These are phyloP conservation scores for Uropsilus gracilis DNA, from an alignment of 2,113 vertebrate genomes.

Conservation along the genomic window DNA sequence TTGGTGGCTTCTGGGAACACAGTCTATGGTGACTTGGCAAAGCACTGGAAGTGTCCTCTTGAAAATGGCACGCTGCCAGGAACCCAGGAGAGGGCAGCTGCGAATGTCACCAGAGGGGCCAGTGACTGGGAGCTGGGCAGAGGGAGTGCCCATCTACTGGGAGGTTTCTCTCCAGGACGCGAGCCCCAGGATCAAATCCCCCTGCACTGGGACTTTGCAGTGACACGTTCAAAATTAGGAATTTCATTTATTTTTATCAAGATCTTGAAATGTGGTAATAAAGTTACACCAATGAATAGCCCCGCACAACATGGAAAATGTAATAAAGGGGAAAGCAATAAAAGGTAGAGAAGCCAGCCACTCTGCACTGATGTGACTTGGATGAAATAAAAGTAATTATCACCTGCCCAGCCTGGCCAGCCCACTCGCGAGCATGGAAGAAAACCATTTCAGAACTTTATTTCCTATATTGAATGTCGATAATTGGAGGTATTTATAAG, in stretches of 20 bases:
- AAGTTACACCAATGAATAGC: conserved; percentile 59
- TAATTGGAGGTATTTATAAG: conserved; percentile 79
- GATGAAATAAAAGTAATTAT: conserved; percentile 79
- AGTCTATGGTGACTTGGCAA: background rate
- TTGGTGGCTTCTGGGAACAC: background rate
- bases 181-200: background rate
- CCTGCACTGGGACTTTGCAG: background rate
- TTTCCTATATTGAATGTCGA: conserved; percentile 75
- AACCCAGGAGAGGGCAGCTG: background rate
- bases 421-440: background rate
- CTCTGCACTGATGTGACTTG: background rate
- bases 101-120: background rate
- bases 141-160: no score
- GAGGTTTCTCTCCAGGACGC: background rate
- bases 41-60: background rate
- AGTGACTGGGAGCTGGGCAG: background rate
- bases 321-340: conserved; percentile 63
- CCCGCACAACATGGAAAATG: conserved; percentile 32
- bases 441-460: conserved; percentile 76
- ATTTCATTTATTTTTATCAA: conserved; percentile 59
- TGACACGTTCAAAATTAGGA: background rate
- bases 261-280: conserved; percentile 61
- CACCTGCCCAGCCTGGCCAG: conserved; percentile 54
- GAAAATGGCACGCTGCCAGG: background rate
- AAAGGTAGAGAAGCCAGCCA: conserved; percentile 18